A percentile compares a stretch with the other conserved stretches of the same genome.
phyloP scores from a whole-genome alignment of 2,797 vertebrate genomes.

The Peromyscus nudipes region DNA sequence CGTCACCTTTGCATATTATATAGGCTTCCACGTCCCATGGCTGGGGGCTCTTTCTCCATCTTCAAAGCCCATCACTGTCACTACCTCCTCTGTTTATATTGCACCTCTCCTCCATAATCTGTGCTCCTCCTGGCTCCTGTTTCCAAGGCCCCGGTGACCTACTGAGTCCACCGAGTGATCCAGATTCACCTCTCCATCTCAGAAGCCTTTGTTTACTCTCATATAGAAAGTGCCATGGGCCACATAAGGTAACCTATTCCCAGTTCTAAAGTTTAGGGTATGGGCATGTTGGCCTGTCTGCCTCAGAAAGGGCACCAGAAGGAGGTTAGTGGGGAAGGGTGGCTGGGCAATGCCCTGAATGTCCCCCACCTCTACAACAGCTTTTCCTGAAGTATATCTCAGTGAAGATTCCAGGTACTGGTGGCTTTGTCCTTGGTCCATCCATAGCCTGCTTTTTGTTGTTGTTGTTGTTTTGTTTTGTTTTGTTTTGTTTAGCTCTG shows the following conservation, averaged over 20 bases:
- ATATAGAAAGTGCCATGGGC: not conserved
- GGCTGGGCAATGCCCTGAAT: not conserved
- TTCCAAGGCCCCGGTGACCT: not conserved
- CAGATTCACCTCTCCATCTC: not conserved
- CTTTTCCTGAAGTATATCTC: not conserved
- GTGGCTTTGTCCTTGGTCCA: not conserved
- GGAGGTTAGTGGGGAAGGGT: not conserved
- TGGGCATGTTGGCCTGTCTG: not conserved
- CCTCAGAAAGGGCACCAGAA: not conserved
- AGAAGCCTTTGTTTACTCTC: not conserved
- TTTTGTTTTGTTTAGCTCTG: not conserved
- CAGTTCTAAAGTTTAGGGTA: not conserved
- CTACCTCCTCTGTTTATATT: not conserved
- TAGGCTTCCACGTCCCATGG: fast-evolving
- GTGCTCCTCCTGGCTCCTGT: too few relatives aligned
- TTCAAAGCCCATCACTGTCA: not conserved
- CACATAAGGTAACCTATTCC: not conserved
- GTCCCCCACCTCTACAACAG: not conserved
- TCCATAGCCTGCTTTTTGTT: not conserved
- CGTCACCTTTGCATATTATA: not conserved
- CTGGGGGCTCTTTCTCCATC: not conserved
- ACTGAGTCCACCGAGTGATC: not conserved
- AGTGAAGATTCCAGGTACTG: not conserved
- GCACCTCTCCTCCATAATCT: too few relatives aligned
- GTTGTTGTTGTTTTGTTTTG: not conserved